These are phyloP conservation scores for Heliconius sara DNA, from an alignment of 2,888 invertebrate genomes.

Conservation along the genomic window DNA sequence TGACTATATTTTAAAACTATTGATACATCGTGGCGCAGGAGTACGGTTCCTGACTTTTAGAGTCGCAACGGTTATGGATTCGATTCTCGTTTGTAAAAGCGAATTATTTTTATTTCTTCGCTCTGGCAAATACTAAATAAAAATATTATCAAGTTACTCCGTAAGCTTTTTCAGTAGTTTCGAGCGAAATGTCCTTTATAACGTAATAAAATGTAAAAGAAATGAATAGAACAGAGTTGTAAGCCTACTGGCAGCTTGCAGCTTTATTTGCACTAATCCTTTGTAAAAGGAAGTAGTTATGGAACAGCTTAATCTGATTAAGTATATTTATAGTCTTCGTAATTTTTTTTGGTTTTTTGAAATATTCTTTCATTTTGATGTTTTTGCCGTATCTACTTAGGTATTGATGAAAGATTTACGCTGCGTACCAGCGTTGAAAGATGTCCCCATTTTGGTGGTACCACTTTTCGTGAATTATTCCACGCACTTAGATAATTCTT, in stretches of 20 bases:
- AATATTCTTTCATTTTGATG: not conserved
- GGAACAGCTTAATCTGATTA: conserved; percentile 1
- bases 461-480: too few species aligned
- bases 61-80: too few species aligned
- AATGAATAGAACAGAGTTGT: conserved; percentile 19
- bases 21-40: too few species aligned
- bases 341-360: not conserved
- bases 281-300: conserved; percentile 7
- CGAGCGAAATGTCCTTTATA: conserved; percentile 1
- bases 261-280: conserved; percentile 18
- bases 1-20: too few species aligned
- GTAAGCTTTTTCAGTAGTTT: not conserved
- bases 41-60: too few species aligned
- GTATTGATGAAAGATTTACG: too few species aligned
- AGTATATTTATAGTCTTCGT: not conserved
- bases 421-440: too few species aligned
- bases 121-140: not conserved
- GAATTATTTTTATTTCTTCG: too few species aligned
- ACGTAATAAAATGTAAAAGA: conserved; percentile 15
- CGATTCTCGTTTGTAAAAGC: too few species aligned
- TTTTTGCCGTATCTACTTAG: too few species aligned
- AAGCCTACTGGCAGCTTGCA: conserved; percentile 14
- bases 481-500: too few species aligned
- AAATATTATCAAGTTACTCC: not conserved
- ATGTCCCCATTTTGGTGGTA: too few species aligned